Evolutionary conservation across 2,888 invertebrate genomes (phyloP).

Genomic region (Muscina levida): DNA sequence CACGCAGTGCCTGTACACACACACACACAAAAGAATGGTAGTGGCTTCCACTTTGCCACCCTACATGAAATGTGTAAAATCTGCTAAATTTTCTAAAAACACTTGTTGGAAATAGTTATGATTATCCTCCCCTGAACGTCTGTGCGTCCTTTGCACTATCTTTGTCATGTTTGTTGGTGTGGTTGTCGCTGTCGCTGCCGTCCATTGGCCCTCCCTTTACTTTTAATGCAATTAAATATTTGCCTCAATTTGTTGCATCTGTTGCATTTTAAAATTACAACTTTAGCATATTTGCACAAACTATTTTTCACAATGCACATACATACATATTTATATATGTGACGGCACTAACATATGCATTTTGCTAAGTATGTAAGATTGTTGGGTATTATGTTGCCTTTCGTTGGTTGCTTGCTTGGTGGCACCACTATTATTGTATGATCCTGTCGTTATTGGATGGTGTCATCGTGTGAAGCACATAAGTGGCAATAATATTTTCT

Average conservation of each 20-base stretch:
- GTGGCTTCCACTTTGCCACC: no score
- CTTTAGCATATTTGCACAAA: constrained; percentile 45
- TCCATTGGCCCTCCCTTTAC: background rate
- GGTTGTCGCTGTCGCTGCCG: no score
- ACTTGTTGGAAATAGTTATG: constrained; percentile 55
- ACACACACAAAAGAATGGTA: background rate
- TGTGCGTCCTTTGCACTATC: constrained; percentile 16
- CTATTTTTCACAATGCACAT: no score
- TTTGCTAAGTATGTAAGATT: background rate
- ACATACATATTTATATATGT: no score
- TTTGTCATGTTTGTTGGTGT: no score
- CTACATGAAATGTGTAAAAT: constrained; percentile 28
- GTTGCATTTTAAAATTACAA: constrained; percentile 61
- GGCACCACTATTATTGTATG: background rate
- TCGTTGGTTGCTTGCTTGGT: background rate
- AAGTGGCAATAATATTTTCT: constrained; percentile 33
- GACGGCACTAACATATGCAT: no score
- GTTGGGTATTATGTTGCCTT: background rate
- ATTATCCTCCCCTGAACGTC: constrained; percentile 48
- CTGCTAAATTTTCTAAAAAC: constrained; percentile 49
- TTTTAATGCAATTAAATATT: constrained; percentile 59
- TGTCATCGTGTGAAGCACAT: constrained; percentile 23
- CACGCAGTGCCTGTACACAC: constrained; percentile 19
- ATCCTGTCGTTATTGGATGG: background rate
- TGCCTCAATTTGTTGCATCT: constrained; percentile 61